These are phyloP conservation scores for Athalia cordata DNA, from an alignment of 2,888 invertebrate genomes.

Conservation along the genomic window DNA sequence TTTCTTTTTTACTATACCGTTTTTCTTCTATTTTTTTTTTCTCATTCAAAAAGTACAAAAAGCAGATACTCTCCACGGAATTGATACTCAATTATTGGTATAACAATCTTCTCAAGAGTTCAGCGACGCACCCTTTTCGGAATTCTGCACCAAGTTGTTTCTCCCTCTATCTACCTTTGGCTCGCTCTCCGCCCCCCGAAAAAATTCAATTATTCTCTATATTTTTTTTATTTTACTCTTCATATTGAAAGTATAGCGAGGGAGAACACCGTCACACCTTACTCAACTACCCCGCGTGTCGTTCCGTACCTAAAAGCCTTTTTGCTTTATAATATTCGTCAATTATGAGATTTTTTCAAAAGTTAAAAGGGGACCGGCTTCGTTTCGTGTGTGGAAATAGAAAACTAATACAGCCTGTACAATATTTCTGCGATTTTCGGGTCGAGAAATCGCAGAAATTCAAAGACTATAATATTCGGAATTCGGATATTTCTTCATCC, in stretches of 20 bases:
- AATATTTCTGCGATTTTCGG: no score
- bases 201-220: not conserved
- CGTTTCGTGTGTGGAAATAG: not conserved
- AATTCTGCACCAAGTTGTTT: no score
- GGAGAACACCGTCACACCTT: not conserved
- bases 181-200: no score
- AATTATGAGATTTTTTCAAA: slow-evolving; percentile 12
- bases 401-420: not conserved
- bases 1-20: not conserved
- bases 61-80: no score
- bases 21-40: not conserved
- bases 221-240: not conserved
- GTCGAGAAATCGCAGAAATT: no score
- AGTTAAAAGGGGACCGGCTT: not conserved
- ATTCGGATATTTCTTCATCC: not conserved
- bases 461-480: not conserved
- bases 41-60: no score
- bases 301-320: slow-evolving; percentile 5
- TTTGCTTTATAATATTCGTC: slow-evolving; percentile 22
- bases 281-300: not conserved
- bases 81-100: no score
- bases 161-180: no score
- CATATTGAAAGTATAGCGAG: no score
- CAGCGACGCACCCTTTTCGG: no score
- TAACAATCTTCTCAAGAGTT: no score